These are phyloP conservation scores for Scaptomyza graminum DNA, from an alignment of 1,140 invertebrate genomes.

Conservation along the genomic window DNA sequence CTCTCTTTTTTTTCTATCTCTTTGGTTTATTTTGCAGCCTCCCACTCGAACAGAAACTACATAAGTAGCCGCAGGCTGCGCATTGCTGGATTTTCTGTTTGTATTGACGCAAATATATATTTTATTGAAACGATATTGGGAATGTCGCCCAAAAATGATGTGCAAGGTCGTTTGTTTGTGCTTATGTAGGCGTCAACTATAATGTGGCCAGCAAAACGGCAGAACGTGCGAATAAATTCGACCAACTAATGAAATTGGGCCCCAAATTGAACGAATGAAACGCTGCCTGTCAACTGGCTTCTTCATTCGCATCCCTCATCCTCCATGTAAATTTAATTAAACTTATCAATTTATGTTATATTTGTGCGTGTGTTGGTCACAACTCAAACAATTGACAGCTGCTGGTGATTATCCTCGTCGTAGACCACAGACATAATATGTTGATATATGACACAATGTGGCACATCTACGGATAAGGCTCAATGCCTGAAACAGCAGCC, in stretches of 20 bases:
- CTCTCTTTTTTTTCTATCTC: too few relatives aligned
- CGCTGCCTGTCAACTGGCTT: constrained; percentile 1
- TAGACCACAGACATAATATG: constrained; percentile 18
- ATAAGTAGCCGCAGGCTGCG: constrained; percentile 23
- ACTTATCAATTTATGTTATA: constrained; percentile 43
- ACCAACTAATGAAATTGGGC: constrained; percentile 43
- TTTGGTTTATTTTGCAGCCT: constrained; percentile 30
- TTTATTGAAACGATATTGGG: constrained; percentile 48
- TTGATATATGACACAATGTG: constrained; percentile 31
- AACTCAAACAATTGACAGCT: constrained; percentile 53
- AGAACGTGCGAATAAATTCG: constrained; percentile 43
- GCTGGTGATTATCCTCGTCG: constrained; percentile 21
- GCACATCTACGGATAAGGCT: constrained; percentile 5
- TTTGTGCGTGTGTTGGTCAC: constrained; percentile 20
- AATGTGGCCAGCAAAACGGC: constrained; percentile 34
- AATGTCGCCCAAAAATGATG: constrained; percentile 15
- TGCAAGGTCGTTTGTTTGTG: constrained; percentile 28
- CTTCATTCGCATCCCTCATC: background rate
- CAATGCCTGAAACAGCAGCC: constrained; percentile 7
- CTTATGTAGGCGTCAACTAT: constrained; percentile 32
- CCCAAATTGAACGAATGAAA: constrained; percentile 28
- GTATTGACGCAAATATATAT: constrained; percentile 14
- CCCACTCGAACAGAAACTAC: background rate
- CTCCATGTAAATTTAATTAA: constrained; percentile 55
- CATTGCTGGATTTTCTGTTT: constrained; percentile 18